phyloP scores from a whole-genome alignment of 2,113 vertebrate genomes.

The Dipodomys ordii region DNA sequence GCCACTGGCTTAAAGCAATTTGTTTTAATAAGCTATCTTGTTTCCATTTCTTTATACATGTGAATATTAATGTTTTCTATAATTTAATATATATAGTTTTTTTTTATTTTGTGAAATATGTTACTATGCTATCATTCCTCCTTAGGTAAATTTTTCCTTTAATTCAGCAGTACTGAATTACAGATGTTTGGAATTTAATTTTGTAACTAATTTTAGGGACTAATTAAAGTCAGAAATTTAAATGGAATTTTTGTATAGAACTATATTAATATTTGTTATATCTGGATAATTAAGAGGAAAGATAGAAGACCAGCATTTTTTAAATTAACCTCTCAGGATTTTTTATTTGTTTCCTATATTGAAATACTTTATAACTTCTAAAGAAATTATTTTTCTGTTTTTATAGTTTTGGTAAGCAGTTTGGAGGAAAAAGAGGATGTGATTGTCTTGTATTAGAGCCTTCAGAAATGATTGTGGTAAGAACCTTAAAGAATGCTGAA shows the following conservation, averaged over 20 bases:
- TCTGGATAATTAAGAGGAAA: neutral
- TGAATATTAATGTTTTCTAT: conserved; percentile 3
- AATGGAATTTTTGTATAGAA: neutral
- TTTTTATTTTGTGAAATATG: conserved; percentile 1
- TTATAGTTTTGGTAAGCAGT: conserved; percentile 97
- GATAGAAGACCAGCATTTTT: conserved; percentile 41
- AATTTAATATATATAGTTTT: conserved; percentile 4
- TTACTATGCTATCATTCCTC: neutral
- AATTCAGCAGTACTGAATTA: neutral
- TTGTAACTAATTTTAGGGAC: conserved; percentile 30
- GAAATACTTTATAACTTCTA: conserved; percentile 65
- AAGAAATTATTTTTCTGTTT: conserved; percentile 79
- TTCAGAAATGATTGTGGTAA: conserved; percentile 99
- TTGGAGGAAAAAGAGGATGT: conserved; percentile 96
- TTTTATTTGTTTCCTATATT: conserved; percentile 53
- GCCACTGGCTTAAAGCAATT: neutral
- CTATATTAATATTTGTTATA: neutral
- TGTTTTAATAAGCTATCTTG: neutral
- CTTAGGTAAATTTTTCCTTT: conserved; percentile 16
- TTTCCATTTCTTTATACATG: conserved; percentile 7
- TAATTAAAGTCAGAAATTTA: conserved; percentile 25
- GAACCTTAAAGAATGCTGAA: conserved; percentile 80
- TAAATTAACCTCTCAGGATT: conserved; percentile 43
- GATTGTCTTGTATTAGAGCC: conserved; percentile 98
- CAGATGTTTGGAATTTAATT: conserved; percentile 38